Evolutionary conservation across 2,797 vertebrate species (phyloP), one percentile per base, ranked within the genome.

Genomic region (Sparidentex hasta): DNA sequence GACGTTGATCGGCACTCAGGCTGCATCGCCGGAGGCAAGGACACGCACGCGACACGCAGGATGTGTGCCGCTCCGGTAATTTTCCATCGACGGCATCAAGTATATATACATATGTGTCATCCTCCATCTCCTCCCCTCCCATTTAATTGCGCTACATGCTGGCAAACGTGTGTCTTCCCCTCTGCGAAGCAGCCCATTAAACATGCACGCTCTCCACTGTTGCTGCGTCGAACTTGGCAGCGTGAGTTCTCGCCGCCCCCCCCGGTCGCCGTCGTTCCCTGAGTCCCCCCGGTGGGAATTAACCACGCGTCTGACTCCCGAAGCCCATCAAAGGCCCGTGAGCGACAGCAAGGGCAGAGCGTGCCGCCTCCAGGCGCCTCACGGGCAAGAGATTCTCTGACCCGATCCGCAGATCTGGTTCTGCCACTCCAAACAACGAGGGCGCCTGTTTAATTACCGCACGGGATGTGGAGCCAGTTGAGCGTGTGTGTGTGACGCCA

Each of bases 181-280:
- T 71, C 46, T 75, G 68, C 57, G 44, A 78, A 82, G 71, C 70
- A 58, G 54, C 4, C 41, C 65, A 81, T 90, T 84, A 89, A 82
- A 86, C 58, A 90, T 90, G 85, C 85, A 85, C 88, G 80, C 56
- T 38, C 25, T 74, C 62, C 57, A 59, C 52, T 67, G 74, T 71
- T 52, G 67, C 81, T 25, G 47, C 71, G 44, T 76, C 74, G 67
- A 78, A 72, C 74, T 83, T 66, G 63, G 69, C 61, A 72, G 62
- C 67, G 46, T n/a, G 65, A 55, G 62, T 62, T 83, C 68, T 62
- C 55, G 21, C 27, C 78, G 73, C n/a, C 86, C 80, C 65, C 69
- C 52, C 69, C 2, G 78, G 82, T 76, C 81, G 81, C 73, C 80
- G 66, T 81, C 38, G 5, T 65, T 80, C 51, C 6, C 2, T 46